phyloP scores from a whole-genome alignment of 2,888 invertebrate species.

The Tinea pellionella region DNA sequence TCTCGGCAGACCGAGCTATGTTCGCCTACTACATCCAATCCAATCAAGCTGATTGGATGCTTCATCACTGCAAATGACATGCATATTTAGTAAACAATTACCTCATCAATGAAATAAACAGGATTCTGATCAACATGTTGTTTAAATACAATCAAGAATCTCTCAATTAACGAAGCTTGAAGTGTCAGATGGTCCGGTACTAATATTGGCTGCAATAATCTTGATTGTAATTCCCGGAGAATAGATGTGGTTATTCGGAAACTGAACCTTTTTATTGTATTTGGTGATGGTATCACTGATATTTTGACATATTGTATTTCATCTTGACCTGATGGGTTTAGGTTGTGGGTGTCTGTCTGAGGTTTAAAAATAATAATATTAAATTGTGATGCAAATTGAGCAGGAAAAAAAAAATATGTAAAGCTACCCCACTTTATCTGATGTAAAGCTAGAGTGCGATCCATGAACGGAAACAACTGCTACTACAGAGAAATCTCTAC shows the following conservation, averaged over 20 bases:
- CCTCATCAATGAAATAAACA: conserved; percentile 67
- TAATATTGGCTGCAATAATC: conserved; percentile 34
- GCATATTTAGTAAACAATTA: conserved; percentile 27
- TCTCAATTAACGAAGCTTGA: conserved; percentile 82
- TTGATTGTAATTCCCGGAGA: conserved; percentile 76
- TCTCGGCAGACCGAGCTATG: no score
- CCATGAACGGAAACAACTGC: no score
- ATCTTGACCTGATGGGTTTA: conserved; percentile 77
- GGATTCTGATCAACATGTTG: conserved; percentile 79
- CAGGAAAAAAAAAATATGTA: no score
- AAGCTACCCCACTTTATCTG: no score
- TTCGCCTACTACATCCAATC: no score
- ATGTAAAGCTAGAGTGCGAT: no score
- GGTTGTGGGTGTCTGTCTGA: conserved; percentile 76
- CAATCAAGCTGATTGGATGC: no score
- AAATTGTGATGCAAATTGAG: no score
- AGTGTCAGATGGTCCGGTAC: conserved; percentile 48
- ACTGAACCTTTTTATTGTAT: conserved; percentile 70
- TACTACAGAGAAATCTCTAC: no score
- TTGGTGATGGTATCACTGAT: conserved; percentile 74
- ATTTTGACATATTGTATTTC: conserved; percentile 85
- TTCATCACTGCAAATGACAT: no score
- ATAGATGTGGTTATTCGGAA: conserved; percentile 83
- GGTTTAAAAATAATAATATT: conserved; percentile 11
- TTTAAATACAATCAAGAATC: conserved; percentile 86